These are phyloP conservation scores for Odontomyia ornata DNA, from an alignment of 2,888 invertebrate species.

Conservation along the genomic window DNA sequence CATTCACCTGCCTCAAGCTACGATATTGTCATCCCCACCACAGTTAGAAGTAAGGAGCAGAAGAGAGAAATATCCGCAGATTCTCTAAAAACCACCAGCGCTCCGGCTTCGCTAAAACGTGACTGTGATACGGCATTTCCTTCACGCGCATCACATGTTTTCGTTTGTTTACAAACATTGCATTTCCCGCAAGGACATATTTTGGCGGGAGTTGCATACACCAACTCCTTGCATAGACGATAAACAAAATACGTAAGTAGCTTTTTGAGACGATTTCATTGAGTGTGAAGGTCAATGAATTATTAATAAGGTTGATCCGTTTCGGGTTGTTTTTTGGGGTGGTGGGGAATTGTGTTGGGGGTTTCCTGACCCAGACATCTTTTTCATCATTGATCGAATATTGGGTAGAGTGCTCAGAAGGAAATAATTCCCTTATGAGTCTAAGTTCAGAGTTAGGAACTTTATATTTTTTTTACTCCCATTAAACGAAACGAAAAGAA, in stretches of 20 bases:
- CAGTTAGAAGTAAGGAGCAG: not conserved
- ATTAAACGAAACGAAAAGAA: too few relatives aligned
- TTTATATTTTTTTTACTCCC: too few relatives aligned
- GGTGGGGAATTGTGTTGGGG: not conserved
- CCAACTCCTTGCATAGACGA: not conserved
- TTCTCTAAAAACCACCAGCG: not conserved
- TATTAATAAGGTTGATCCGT: not conserved
- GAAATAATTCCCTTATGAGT: too few relatives aligned
- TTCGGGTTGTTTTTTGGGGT: too few relatives aligned
- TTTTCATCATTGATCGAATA: not conserved
- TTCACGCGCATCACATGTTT: slow-evolving; percentile 42
- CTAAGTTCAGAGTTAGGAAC: too few relatives aligned
- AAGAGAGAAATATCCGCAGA: not conserved
- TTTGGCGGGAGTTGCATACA: slow-evolving; percentile 31
- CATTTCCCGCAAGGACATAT: slow-evolving; percentile 7
- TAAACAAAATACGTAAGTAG: not conserved
- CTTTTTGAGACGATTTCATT: not conserved
- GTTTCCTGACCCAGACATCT: slow-evolving; percentile 23
- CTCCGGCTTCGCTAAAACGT: slow-evolving; percentile 24
- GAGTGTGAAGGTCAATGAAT: not conserved
- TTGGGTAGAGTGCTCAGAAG: too few relatives aligned
- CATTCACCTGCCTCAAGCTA: not conserved
- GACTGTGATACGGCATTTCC: slow-evolving; percentile 32
- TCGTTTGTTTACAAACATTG: slow-evolving; percentile 47
- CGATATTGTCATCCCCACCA: not conserved